Conservation (phyloP, 2,888 invertebrate genomes). For the Ganaspis brasiliensis region DNA sequence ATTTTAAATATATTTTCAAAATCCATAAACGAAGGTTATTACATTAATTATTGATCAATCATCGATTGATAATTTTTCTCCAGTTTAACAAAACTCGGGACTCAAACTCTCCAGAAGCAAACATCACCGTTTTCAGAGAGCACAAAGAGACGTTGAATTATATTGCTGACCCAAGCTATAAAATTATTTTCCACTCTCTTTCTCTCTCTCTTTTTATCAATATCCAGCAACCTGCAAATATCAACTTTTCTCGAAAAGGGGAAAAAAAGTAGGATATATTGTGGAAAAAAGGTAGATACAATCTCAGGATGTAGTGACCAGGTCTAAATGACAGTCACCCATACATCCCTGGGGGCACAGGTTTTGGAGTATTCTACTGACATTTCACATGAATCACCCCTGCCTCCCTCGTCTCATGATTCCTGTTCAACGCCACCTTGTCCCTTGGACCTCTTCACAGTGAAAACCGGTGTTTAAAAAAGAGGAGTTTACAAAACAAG, state of each 20-base stretch:
- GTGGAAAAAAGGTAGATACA: background rate
- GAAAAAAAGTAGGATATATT: background rate
- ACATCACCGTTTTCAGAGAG: background rate
- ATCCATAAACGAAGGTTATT: too few species aligned
- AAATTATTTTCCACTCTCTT: slow-evolving; percentile 16
- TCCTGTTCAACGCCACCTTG: slow-evolving; percentile 13
- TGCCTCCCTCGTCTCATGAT: background rate
- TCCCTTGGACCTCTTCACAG: background rate
- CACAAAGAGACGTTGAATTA: slow-evolving; percentile 7
- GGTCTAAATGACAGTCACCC: background rate
- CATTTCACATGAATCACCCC: slow-evolving; percentile 37
- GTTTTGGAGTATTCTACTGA: slow-evolving; percentile 32
- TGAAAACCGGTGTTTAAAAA: too few species aligned
- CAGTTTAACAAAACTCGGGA: background rate
- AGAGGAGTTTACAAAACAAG: too few species aligned
- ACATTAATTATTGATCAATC: background rate
- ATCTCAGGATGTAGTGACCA: background rate
- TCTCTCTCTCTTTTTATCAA: slow-evolving; percentile 20
- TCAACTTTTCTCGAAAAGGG: slow-evolving; percentile 14
- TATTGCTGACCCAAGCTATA: slow-evolving; percentile 13
- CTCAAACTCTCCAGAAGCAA: background rate
- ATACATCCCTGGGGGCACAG: slow-evolving; percentile 20
- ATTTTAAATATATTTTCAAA: too few species aligned
- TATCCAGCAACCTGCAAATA: background rate
- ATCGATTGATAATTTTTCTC: too few species aligned